Conservation (phyloP, 2,113 vertebrate genomes). For the Pterocles orientalis region DNA sequence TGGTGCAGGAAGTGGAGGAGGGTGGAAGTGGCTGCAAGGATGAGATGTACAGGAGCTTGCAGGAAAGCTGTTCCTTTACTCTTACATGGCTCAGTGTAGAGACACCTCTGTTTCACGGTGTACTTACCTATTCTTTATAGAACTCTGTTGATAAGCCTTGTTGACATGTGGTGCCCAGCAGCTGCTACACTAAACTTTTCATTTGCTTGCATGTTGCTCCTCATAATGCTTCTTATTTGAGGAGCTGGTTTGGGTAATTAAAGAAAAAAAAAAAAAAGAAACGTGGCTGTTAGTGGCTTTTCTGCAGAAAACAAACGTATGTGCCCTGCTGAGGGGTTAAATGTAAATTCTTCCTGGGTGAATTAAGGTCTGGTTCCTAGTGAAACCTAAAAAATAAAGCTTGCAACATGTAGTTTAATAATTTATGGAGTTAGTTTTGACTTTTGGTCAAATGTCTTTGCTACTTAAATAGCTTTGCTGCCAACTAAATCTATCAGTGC, state of each 20-base stretch:
- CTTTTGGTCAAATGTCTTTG: conserved; percentile 64
- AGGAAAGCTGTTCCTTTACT: not conserved
- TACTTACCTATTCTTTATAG: not conserved
- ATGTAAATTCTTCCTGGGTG: not conserved
- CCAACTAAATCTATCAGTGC: conserved; percentile 1
- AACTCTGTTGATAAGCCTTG: not conserved
- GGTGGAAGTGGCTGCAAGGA: not conserved
- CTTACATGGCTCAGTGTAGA: rapidly evolving
- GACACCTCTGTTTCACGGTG: not conserved
- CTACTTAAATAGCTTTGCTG: conserved; percentile 39
- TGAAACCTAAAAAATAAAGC: conserved; percentile 47
- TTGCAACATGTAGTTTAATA: conserved; percentile 69
- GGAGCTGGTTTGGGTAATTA: not conserved
- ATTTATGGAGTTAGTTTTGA: conserved; percentile 71
- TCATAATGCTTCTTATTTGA: not conserved
- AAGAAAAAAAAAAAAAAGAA: not conserved
- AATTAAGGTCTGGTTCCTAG: conserved; percentile 24
- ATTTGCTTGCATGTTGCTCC: not conserved
- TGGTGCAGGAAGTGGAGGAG: not conserved
- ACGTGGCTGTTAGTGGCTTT: not conserved
- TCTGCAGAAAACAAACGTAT: not conserved
- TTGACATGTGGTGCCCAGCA: not conserved
- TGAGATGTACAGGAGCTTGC: not conserved
- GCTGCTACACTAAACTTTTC: not conserved
- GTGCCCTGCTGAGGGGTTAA: not conserved